These are phyloP conservation scores for Ctenopoma kingsleyae DNA, from an alignment of 2,797 vertebrate species.

Conservation along the genomic window DNA sequence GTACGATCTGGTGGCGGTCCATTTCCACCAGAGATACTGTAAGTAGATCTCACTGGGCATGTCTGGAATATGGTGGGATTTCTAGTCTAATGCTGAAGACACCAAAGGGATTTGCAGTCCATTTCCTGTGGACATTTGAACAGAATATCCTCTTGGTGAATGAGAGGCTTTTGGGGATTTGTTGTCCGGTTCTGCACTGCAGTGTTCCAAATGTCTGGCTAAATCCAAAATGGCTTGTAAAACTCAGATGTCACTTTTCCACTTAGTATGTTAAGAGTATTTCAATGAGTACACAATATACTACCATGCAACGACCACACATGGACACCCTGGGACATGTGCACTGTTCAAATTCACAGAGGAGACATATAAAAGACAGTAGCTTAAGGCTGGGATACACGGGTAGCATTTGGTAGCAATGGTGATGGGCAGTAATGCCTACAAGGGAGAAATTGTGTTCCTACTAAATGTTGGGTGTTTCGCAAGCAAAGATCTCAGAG, in stretches of 20 bases:
- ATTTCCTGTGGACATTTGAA: conserved; percentile 24
- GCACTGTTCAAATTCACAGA: conserved; percentile 67
- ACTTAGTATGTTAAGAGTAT: conserved; percentile 46
- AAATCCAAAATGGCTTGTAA: conserved; percentile 36
- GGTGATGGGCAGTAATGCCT: neutral
- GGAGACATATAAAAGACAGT: conserved; percentile 68
- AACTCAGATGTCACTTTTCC: conserved; percentile 17
- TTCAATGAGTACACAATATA: conserved; percentile 61
- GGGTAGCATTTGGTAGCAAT: conserved; percentile 57
- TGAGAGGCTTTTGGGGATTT: conserved; percentile 7
- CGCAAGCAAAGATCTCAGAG: neutral
- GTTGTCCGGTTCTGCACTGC: conserved; percentile 11
- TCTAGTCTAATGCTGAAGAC: neutral
- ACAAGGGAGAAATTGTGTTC: neutral
- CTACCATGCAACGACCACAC: conserved; percentile 73
- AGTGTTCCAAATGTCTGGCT: conserved; percentile 14
- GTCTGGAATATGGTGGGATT: conserved; percentile 1
- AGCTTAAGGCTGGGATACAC: conserved; percentile 53
- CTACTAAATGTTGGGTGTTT: neutral
- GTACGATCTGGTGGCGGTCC: conserved; percentile 5
- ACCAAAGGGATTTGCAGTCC: conserved; percentile 25
- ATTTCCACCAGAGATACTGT: conserved; percentile 10
- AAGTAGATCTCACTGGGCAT: neutral
- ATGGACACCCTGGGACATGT: conserved; percentile 67
- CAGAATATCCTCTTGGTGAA: conserved; percentile 4